Evolutionary conservation across 2,113 vertebrate genomes (phyloP).

Genomic region (Burhinus bistriatus): DNA sequence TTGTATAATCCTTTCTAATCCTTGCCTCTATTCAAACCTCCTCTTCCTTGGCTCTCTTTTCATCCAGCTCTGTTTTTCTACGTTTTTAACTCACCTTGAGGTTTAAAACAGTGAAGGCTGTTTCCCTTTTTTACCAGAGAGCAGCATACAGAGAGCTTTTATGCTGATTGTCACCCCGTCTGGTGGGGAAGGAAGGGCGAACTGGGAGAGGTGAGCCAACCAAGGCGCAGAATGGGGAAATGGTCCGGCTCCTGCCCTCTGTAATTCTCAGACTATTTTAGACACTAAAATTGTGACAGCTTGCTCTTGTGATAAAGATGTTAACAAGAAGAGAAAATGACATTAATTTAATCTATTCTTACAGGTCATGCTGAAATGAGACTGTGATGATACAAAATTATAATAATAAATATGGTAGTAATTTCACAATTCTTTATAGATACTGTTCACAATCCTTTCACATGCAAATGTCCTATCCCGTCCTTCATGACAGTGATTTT

Average conservation of each 20-base stretch:
- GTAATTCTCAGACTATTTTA: constrained; percentile 71
- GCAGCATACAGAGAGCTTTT: constrained; percentile 38
- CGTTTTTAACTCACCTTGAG: neutral
- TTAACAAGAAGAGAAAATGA: constrained; percentile 85
- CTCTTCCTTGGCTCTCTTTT: neutral
- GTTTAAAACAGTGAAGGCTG: constrained; percentile 4
- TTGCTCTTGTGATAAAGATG: constrained; percentile 81
- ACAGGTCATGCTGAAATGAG: constrained; percentile 78
- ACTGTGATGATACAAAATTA: constrained; percentile 81
- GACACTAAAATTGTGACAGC: constrained; percentile 78
- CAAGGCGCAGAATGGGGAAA: constrained; percentile 51
- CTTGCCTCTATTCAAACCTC: neutral
- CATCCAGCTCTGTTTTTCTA: neutral
- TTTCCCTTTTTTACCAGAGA: neutral
- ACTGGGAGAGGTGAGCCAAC: constrained; percentile 38
- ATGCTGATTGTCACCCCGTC: constrained; percentile 46
- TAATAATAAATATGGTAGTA: constrained; percentile 84
- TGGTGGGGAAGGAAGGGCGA: constrained; percentile 50
- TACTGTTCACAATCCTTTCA: constrained; percentile 74
- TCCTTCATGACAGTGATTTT: constrained; percentile 76
- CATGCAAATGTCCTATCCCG: constrained; percentile 75
- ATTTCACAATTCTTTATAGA: constrained; percentile 80
- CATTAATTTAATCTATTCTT: constrained; percentile 85
- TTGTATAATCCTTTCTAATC: neutral
- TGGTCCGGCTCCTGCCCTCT: constrained; percentile 59